Conservation (phyloP, 2,797 vertebrate species). For the Anableps anableps region DNA sequence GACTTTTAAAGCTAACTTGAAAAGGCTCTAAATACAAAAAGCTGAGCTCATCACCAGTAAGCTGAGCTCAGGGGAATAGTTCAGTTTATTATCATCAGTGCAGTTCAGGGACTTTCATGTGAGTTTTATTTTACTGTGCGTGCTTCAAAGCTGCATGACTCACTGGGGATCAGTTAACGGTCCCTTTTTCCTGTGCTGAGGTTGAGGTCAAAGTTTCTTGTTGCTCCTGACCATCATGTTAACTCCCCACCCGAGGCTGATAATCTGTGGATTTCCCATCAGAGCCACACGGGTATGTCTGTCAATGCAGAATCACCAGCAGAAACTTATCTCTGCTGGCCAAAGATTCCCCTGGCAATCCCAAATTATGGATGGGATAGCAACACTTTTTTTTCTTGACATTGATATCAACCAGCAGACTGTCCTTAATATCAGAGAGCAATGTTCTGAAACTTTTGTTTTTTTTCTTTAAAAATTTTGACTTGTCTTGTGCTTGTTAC, state of each 20-base stretch:
- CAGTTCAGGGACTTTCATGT: slow-evolving; percentile 48
- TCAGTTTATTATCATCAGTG: slow-evolving; percentile 34
- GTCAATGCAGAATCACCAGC: slow-evolving; percentile 52
- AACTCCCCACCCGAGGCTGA: slow-evolving; percentile 14
- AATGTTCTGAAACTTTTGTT: slow-evolving; percentile 30
- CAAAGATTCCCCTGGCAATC: slow-evolving; percentile 40
- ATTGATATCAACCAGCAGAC: slow-evolving; percentile 36
- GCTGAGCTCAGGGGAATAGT: slow-evolving; percentile 58
- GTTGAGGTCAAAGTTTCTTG: slow-evolving; percentile 36
- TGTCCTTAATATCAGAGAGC: slow-evolving; percentile 59
- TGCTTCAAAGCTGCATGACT: slow-evolving; percentile 37
- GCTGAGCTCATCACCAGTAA: slow-evolving; percentile 37
- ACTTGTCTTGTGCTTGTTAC: slow-evolving; percentile 67
- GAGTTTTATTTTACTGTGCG: slow-evolving; percentile 47
- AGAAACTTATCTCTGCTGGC: slow-evolving; percentile 43
- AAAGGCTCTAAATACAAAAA: slow-evolving; percentile 39
- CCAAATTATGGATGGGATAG: not conserved
- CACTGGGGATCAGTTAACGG: slow-evolving; percentile 17
- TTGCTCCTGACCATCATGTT: slow-evolving; percentile 30
- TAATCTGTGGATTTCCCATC: slow-evolving; percentile 37
- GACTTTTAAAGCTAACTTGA: not conserved
- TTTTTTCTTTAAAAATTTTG: slow-evolving; percentile 46
- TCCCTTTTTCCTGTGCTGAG: slow-evolving; percentile 22
- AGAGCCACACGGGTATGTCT: slow-evolving; percentile 16
- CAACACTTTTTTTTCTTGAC: slow-evolving; percentile 20